Base-by-base conservation (phyloP, 2,113 vertebrate species). In the Sturnus vulgaris region DNA sequence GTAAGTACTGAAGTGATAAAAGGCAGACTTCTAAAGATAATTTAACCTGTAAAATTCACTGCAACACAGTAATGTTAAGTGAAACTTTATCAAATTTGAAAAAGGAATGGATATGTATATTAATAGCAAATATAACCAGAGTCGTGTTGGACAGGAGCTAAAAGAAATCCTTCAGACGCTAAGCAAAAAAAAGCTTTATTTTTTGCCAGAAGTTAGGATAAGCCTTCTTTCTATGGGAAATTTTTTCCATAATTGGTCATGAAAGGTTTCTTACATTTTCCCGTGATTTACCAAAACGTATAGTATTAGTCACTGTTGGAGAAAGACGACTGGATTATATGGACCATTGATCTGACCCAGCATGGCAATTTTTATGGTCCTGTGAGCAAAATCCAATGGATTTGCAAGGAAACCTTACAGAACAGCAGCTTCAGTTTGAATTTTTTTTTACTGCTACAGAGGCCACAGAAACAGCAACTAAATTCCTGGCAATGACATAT, bases 271-370 rank as follows among this genome's bases (percentile, higher is more conserved):
- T 73, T 93, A 75, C 40, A 66, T 92, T 96, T 92, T 90, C 72
- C 69, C 11, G 6, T 88, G 91, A 81, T 86, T 92, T 94, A 92
- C 86, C 92, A 92, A 96, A 94, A 91, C 77, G 40, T 96, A 81
- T 15, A 84, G 65, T 84, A 95, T 96, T 96, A 93, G 92, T 96
- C 91, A 91, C 96, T 92, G 94, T 71, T 90, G 94, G 88, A 94
- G 65, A 92, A 90, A 93, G 83, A 86, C 80, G 84, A 82, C 92
- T 84, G 91, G 92, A 96, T 96, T 96, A 93, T 88, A 92, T 93
- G 88, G 95, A 68, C 92, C 94, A 92, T 95, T 96, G 96, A 95
- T 94, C 92, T 93, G 91, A 84, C 92, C 77, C 92, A 91, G 92
- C 92, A 94, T 81, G 91, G 61, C 72, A 75, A 82, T 94, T 97